These are phyloP conservation scores for Formica exsecta DNA, from an alignment of 1,140 invertebrate species.

Conservation along the genomic window DNA sequence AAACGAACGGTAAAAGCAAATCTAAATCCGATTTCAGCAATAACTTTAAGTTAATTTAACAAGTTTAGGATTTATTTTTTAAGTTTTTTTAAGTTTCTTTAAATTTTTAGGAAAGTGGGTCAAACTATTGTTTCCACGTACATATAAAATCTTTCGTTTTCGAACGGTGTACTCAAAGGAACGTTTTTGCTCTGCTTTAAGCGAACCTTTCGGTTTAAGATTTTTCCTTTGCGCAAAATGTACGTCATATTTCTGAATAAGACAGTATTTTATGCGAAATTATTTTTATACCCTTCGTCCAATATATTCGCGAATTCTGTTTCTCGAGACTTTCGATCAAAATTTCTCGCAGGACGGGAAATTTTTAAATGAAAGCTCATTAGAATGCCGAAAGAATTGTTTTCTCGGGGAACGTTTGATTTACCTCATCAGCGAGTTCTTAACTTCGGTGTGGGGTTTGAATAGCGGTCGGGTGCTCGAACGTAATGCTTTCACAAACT, in stretches of 20 bases:
- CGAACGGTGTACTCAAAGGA: neutral
- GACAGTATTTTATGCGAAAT: constrained; percentile 3
- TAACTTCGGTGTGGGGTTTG: constrained; percentile 63
- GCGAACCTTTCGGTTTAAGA: constrained; percentile 23
- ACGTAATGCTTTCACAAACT: constrained; percentile 71
- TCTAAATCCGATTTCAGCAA: constrained; percentile 11
- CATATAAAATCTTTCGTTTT: constrained; percentile 16
- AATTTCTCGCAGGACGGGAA: constrained; percentile 29
- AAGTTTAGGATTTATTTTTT: neutral
- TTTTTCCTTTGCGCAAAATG: constrained; percentile 13
- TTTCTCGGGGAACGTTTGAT: constrained; percentile 65
- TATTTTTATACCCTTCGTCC: neutral
- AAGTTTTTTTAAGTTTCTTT: neutral
- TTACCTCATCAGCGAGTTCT: constrained; percentile 69
- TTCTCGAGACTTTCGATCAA: neutral
- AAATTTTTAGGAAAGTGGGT: constrained; percentile 8
- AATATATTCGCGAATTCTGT: neutral
- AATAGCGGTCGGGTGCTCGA: constrained; percentile 63
- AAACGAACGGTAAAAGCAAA: neutral
- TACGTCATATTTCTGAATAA: constrained; percentile 25
- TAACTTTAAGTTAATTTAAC: constrained; percentile 20
- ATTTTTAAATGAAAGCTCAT: constrained; percentile 54
- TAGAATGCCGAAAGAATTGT: constrained; percentile 62
- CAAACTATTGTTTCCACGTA: constrained; percentile 6
- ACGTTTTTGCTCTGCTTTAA: constrained; percentile 24